phyloP scores from a whole-genome alignment of 2,888 invertebrate species.

The Troides helena region DNA sequence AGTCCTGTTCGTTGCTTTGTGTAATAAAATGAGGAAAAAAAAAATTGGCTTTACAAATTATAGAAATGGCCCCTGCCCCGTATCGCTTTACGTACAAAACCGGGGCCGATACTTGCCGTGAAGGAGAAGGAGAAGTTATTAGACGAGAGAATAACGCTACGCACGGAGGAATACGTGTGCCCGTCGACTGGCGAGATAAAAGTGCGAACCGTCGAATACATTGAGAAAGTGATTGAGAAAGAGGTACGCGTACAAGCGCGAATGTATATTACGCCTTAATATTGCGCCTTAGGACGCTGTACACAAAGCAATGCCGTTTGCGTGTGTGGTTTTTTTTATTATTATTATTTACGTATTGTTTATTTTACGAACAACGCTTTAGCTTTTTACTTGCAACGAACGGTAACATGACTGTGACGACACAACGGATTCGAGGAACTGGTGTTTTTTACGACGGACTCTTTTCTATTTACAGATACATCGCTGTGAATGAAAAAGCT shows the following conservation, averaged over 20 bases:
- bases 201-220: slow-evolving; percentile 95
- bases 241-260: slow-evolving; percentile 85
- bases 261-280: slow-evolving; percentile 64
- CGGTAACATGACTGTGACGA: slow-evolving; percentile 30
- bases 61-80: slow-evolving; percentile 86
- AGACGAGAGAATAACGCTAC: slow-evolving; percentile 92
- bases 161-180: slow-evolving; percentile 93
- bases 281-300: slow-evolving; percentile 57
- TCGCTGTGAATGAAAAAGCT: too few relatives aligned
- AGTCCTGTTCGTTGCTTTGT: too few relatives aligned
- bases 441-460: too few relatives aligned
- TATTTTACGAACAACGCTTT: slow-evolving; percentile 63
- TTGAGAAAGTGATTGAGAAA: slow-evolving; percentile 97
- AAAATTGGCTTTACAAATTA: slow-evolving; percentile 76
- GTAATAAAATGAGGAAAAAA: slow-evolving; percentile 36
- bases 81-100: slow-evolving; percentile 92
- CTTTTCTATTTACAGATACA: too few relatives aligned
- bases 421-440: slow-evolving; percentile 6
- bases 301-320: slow-evolving; percentile 69
- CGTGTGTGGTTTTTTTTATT: slow-evolving; percentile 62
- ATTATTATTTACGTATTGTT: slow-evolving; percentile 46
- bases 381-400: slow-evolving; percentile 62
- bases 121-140: slow-evolving; percentile 94
- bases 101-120: slow-evolving; percentile 89
- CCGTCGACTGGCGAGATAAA: slow-evolving; percentile 91